Percentiles rank a stretch among this genome's conserved stretches.
Evolutionary conservation across 2,888 invertebrate species (phyloP).

Genomic region (Polyommatus icarus): DNA sequence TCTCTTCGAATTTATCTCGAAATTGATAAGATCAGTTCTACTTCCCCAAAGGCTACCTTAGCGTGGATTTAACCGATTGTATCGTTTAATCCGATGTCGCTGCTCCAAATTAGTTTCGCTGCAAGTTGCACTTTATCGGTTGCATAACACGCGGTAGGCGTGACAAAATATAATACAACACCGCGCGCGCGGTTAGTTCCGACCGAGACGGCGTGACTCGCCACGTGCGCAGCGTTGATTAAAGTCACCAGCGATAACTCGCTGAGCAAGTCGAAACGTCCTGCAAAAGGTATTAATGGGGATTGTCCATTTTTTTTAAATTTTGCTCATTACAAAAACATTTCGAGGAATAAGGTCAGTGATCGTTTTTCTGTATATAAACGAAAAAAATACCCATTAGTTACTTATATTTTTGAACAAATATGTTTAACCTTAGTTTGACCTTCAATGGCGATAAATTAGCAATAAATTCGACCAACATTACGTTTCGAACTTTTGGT

Average conservation of each 20-base stretch:
- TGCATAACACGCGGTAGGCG: background rate
- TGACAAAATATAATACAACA: background rate
- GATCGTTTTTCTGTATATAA: no score
- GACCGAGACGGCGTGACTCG: slow-evolving; percentile 1
- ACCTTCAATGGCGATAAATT: no score
- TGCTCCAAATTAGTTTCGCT: background rate
- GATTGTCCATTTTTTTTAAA: no score
- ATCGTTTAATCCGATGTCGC: background rate
- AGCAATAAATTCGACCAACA: no score
- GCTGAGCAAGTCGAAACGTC: background rate
- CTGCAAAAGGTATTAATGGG: background rate
- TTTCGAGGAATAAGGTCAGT: no score
- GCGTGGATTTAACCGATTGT: background rate
- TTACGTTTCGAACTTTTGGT: no score
- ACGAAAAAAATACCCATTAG: no score
- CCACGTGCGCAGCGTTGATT: background rate
- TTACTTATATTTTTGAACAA: no score
- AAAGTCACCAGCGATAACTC: background rate
- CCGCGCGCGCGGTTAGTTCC: background rate
- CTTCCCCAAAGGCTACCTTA: background rate
- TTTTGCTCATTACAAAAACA: no score
- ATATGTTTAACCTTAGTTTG: no score
- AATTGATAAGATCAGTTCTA: background rate
- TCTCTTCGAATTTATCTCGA: background rate
- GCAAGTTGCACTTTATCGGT: background rate